These are phyloP conservation scores for Lepus europaeus DNA, from an alignment of 2,113 vertebrate genomes.

Conservation along the genomic window DNA sequence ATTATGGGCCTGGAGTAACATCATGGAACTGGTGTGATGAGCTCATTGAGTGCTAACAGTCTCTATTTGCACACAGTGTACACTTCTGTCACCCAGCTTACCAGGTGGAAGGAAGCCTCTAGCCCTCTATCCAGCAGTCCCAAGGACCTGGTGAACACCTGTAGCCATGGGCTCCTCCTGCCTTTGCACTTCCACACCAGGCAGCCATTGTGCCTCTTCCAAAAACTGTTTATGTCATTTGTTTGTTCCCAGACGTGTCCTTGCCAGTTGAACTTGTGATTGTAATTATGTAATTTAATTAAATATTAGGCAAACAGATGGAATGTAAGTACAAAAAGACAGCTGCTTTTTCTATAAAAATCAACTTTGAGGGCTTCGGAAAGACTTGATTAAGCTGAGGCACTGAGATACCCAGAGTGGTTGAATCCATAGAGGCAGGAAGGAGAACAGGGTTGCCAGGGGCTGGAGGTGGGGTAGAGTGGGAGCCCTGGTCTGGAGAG, in stretches of 20 bases:
- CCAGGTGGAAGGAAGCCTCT: neutral
- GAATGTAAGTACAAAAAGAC: conserved; percentile 27
- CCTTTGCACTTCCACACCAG: neutral
- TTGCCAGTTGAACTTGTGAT: conserved; percentile 5
- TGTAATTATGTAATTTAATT: conserved; percentile 49
- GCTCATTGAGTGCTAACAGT: neutral
- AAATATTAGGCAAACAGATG: conserved; percentile 44
- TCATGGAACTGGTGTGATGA: neutral
- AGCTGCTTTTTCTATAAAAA: conserved; percentile 47
- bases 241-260: conserved; percentile 5
- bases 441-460: neutral
- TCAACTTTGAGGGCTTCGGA: conserved; percentile 28
- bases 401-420: neutral
- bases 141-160: fast-evolving
- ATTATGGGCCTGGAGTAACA: neutral
- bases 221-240: neutral
- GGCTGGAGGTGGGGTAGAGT: neutral
- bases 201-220: neutral
- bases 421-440: neutral
- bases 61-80: neutral
- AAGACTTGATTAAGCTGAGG: conserved; percentile 23
- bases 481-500: too few species aligned
- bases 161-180: neutral
- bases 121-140: fast-evolving
- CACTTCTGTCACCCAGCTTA: neutral